Evolutionary conservation across 1,140 invertebrate species (phyloP).

Genomic region (Meloidogyne exigua): DNA sequence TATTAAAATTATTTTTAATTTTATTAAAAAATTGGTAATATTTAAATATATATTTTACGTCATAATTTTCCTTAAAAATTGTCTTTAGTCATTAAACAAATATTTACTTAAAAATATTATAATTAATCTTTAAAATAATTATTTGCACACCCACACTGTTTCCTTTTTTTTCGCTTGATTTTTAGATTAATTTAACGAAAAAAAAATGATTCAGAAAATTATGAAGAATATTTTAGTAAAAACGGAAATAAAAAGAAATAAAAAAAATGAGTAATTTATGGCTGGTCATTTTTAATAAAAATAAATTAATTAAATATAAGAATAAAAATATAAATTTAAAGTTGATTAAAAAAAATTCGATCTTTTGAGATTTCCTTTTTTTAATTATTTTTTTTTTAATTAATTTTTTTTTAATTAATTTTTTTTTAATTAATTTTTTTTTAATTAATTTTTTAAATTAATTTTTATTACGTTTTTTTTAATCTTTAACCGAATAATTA

Average conservation of each 20-base stretch:
- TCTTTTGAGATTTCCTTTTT: no score
- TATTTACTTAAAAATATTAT: neutral
- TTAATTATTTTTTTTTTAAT: no score
- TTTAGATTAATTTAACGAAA: neutral
- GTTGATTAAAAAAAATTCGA: no score
- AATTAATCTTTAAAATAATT: constrained; percentile 2
- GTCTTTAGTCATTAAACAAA: constrained; percentile 4
- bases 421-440: no score
- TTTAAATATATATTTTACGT: neutral
- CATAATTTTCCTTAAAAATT: neutral
- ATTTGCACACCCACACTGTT: neutral
- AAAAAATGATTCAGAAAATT: neutral
- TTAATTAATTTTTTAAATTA: no score
- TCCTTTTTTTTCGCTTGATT: neutral
- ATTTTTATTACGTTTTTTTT: neutral
- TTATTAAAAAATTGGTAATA: neutral
- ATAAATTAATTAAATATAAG: no score
- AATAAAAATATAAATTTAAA: no score
- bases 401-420: neutral
- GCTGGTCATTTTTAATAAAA: no score
- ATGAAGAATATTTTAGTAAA: neutral
- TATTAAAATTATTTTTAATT: neutral
- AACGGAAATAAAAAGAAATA: neutral
- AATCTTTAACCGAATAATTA: neutral
- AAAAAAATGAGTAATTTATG: neutral